Base-by-base conservation (phyloP, 2,888 invertebrate species). In the Heliconius sara region DNA sequence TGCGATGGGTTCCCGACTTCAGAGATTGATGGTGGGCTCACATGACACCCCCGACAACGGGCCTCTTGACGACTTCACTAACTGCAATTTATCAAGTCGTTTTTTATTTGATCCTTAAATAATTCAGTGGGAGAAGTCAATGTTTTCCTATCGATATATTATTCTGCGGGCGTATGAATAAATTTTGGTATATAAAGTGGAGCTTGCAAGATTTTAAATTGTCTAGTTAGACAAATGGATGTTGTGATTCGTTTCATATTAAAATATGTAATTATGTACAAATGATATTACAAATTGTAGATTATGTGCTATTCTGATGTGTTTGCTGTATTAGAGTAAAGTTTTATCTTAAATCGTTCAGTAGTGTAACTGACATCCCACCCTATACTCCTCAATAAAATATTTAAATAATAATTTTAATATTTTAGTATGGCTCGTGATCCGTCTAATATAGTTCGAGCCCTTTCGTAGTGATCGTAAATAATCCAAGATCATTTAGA, bases 51-150 rank as follows among this genome's bases (percentile, higher is more conserved):
- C 91, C 90, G 89, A 90, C 88, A 90, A 86, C 91, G 90, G 90
- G 93, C 94, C 94, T 93, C 93, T 92, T 93, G 94, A 95, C 92
- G 93, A 94, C 94, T 95, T 93, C 91, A 94, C 93, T 94, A 93
- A 93, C 92, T 88, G 91, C 93, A 92, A 94, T 94, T 93, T 93
- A 94, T 93, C 90, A 90, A 88, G 84, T 85, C 90, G 92, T 90
- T 93, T 85, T 90, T 86, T 89, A 88, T 87, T 89, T 89, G 92
- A 91, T 90, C 90, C 87, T 77, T 82, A 78, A 85, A 84, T 91
- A 60, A 73, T 73, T 73, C 73, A 73, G 60, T 60, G 34, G 60
- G 60, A 34, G 16, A 25, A 57, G 60, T 73, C 60, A 73, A 73
- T 73, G 60, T 60, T 73, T 73, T 70, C 70, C 70, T 47, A 70